Conservation (phyloP, 1,140 invertebrate genomes). For the Drosophila yakuba region DNA sequence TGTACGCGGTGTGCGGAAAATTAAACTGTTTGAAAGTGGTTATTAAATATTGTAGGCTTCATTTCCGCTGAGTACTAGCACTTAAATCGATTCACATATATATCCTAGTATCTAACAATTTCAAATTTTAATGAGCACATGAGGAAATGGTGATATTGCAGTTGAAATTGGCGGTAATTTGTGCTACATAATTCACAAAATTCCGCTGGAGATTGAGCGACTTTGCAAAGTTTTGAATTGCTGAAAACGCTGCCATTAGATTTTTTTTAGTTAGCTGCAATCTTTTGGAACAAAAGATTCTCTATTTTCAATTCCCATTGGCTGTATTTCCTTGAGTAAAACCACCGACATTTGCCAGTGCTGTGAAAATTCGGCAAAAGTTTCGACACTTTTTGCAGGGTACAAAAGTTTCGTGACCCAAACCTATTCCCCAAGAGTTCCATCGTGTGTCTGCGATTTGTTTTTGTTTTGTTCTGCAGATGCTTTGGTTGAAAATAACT, state of each 20-base stretch:
- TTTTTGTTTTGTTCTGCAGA: conserved; percentile 54
- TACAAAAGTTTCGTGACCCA: conserved; percentile 13
- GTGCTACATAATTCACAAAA: too few relatives aligned
- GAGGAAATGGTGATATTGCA: too few relatives aligned
- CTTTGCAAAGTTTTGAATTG: background rate
- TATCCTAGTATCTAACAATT: background rate
- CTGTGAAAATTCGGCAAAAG: background rate
- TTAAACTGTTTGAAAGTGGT: background rate
- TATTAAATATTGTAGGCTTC: background rate
- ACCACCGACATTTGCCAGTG: background rate
- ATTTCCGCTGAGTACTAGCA: background rate
- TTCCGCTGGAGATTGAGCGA: background rate
- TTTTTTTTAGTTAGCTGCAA: background rate
- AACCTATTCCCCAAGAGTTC: conserved; percentile 21
- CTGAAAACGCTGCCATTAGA: background rate
- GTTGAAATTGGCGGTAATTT: too few relatives aligned
- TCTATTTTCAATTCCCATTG: background rate
- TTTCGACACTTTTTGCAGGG: conserved; percentile 13
- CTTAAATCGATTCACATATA: background rate
- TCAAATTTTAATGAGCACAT: too few relatives aligned
- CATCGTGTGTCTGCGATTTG: conserved; percentile 30
- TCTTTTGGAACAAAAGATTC: background rate
- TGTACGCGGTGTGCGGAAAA: background rate
- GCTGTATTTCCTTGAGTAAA: background rate
- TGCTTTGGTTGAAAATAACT: conserved; percentile 77